Evolutionary conservation across 2,797 vertebrate genomes (phyloP).

Genomic region (Hafferia zeledoni): DNA sequence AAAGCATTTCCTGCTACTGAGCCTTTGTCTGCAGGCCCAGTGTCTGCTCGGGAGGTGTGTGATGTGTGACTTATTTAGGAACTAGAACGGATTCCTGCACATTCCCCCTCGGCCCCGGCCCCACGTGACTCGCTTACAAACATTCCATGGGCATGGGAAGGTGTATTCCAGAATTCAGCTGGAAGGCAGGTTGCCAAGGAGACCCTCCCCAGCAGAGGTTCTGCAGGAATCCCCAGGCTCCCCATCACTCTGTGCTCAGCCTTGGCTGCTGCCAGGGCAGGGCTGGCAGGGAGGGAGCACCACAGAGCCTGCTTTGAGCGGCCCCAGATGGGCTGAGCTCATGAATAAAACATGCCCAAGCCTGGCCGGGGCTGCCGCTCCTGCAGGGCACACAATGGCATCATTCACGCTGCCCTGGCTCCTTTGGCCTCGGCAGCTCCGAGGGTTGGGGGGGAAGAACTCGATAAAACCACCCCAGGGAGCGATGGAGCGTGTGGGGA

Average conservation of each 20-base stretch:
- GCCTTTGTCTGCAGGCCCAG: rapidly evolving
- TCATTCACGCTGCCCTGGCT: background rate
- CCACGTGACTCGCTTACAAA: background rate
- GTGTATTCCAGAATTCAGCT: rapidly evolving
- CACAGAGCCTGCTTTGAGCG: background rate
- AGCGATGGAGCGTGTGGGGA: background rate
- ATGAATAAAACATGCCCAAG: background rate
- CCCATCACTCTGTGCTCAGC: rapidly evolving
- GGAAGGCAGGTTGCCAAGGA: conserved; percentile 16
- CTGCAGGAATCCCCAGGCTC: background rate
- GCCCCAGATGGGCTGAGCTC: background rate
- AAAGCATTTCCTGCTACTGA: rapidly evolving
- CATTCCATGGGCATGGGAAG: rapidly evolving
- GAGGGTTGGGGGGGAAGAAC: background rate
- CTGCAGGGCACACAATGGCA: background rate
- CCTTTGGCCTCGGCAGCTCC: background rate
- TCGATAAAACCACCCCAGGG: background rate
- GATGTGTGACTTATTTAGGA: background rate
- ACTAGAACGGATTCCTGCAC: rapidly evolving
- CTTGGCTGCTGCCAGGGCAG: background rate
- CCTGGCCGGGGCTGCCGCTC: background rate
- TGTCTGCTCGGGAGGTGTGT: rapidly evolving
- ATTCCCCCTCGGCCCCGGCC: rapidly evolving
- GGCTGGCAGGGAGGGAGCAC: background rate
- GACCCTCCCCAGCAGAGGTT: background rate